Evolutionary conservation across 2,113 vertebrate genomes (phyloP).

Genomic region (Melospiza melodia): DNA sequence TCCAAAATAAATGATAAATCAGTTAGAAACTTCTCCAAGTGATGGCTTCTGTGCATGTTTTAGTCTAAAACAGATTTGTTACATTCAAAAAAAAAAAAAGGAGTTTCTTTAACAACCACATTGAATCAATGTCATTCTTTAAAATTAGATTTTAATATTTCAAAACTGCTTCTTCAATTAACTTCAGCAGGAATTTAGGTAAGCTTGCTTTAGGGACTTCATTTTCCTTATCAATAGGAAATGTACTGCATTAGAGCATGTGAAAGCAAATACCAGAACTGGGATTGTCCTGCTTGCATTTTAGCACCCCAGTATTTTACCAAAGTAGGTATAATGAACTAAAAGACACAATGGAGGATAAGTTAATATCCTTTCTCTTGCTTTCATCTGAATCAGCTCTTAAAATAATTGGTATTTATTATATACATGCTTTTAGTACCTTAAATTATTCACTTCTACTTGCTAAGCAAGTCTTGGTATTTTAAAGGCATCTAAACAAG

Average conservation of each 20-base stretch:
- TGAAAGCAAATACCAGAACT: not conserved
- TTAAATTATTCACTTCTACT: constrained; percentile 10
- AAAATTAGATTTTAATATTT: constrained; percentile 22
- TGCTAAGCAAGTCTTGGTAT: not conserved
- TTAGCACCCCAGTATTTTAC: not conserved
- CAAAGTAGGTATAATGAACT: not conserved
- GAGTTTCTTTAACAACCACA: constrained; percentile 22
- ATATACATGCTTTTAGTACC: not conserved
- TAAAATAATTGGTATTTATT: constrained; percentile 27
- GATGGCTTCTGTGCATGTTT: constrained; percentile 55
- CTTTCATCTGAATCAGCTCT: not conserved
- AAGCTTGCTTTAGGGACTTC: not conserved
- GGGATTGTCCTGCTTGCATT: not conserved
- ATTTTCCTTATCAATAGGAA: not conserved
- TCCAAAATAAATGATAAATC: constrained; percentile 59
- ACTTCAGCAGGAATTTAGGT: constrained; percentile 30
- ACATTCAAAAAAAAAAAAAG: constrained; percentile 40
- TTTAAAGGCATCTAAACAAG: constrained; percentile 30
- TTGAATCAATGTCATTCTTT: not conserved
- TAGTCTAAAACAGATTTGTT: constrained; percentile 51
- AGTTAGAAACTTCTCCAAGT: constrained; percentile 56
- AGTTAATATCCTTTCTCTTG: not conserved
- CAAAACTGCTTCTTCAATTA: not conserved
- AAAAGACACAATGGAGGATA: constrained; percentile 7
- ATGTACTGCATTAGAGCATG: not conserved